Evolutionary conservation across 2,113 vertebrate species (phyloP).

Genomic region (Trogon surrucura): DNA sequence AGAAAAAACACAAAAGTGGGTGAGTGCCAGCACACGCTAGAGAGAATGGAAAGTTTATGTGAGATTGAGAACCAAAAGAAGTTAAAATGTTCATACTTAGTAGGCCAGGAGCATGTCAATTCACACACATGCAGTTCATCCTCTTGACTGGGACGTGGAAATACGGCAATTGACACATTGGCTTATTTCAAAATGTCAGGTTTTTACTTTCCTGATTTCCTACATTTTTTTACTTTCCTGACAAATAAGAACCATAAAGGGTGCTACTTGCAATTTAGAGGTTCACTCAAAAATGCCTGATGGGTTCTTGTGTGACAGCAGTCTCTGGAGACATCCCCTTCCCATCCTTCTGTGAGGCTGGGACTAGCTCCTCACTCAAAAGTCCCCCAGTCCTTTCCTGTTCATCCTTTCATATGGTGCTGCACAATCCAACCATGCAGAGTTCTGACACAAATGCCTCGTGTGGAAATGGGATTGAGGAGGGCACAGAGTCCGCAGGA

Average conservation of each 20-base stretch:
- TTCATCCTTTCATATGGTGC: accelerated
- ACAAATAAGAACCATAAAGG: neutral
- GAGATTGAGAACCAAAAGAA: neutral
- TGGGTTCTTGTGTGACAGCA: neutral
- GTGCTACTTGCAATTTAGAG: neutral
- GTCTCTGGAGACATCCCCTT: neutral
- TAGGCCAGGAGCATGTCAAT: neutral
- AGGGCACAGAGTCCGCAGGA: neutral
- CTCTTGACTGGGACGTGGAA: neutral
- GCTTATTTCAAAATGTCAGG: neutral
- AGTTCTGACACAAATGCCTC: neutral
- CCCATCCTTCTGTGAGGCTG: neutral
- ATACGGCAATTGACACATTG: neutral
- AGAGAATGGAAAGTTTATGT: neutral
- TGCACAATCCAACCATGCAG: neutral
- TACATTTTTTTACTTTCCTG: neutral
- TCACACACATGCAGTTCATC: neutral
- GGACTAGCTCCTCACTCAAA: accelerated
- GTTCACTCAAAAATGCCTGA: neutral
- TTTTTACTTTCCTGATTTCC: neutral
- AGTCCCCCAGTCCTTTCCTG: neutral
- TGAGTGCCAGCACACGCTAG: neutral
- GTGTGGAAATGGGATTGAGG: neutral
- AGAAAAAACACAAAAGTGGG: neutral
- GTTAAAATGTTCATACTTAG: neutral